Evolutionary conservation across 2,113 vertebrate species (phyloP), one percentile per base, ranked within the genome.

Genomic region (Pseudorasbora parva): DNA sequence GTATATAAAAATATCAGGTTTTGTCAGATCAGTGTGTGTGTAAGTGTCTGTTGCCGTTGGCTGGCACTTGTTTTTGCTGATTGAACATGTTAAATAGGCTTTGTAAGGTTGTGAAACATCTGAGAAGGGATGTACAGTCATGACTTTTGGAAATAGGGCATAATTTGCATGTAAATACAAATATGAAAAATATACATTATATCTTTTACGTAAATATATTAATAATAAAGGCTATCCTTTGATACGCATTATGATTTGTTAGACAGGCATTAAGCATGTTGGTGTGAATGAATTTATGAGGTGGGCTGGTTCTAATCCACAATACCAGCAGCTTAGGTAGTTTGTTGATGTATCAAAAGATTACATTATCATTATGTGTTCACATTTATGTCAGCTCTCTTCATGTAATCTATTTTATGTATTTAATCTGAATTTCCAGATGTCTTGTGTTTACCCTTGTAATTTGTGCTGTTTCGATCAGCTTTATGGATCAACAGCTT

Each of bases 281-380:
- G 2, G 7, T 19, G 4, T 37, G 62, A 37, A 19, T 21, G 62
- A 66, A 19, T 33, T 64, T 19, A 19, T 9, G 62, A 30, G 27
- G 7, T 9, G 17, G 7, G 8, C 17, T 68, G 17, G 8, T 68
- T 41, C 19, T n/a, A 68, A 68, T 68, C 64, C 64, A 68, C 64
- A 68, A 33, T 3, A 41, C 51, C 17, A 54, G 17, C 64, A 10
- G 64, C 41, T 41, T 68, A 19, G 8, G 41, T 41, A 11, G 8
- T 37, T 68, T 68, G 66, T 69, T 41, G 66, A 69, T 41, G 33
- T 41, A 41, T 41, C 66, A 41, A n/a, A 69, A 41, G 66, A 41
- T 69, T 69, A 69, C 41, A 5, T 68, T 5, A 69, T 69, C 30
- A 41, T 41, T 11, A n/a, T 69, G 19, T 69, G 33, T 69, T 41